Conservation (phyloP, 2,113 vertebrate genomes). For the Riparia riparia region DNA sequence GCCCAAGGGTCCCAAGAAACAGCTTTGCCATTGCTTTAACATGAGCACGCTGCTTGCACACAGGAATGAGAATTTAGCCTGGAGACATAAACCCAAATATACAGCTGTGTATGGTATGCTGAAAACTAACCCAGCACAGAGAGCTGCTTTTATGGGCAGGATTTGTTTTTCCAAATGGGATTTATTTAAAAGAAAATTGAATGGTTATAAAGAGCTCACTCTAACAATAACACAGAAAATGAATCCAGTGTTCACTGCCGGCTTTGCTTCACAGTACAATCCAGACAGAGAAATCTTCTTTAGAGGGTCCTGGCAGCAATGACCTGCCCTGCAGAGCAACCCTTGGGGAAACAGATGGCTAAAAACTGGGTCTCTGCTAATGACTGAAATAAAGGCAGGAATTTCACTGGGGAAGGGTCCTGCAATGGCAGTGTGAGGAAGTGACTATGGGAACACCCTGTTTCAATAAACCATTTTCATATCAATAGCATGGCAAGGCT, state of each 20-base stretch:
- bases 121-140: conserved; percentile 51
- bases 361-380: background rate
- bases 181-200: conserved; percentile 67
- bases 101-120: conserved; percentile 49
- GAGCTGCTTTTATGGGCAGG: conserved; percentile 56
- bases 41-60: background rate
- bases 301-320: background rate
- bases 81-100: conserved; percentile 61
- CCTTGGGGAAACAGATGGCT: conserved; percentile 1
- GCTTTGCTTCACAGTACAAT: background rate
- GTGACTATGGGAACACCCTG: background rate
- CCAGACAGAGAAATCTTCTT: conserved; percentile 23
- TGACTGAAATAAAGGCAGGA: background rate
- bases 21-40: conserved; percentile 19
- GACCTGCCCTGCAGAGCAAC: background rate
- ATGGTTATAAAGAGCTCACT: conserved; percentile 63
- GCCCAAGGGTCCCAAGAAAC: background rate
- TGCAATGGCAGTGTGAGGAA: background rate
- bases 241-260: conserved; percentile 27
- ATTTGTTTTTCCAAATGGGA: conserved; percentile 73
- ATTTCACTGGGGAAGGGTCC: background rate
- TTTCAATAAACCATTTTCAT: background rate
- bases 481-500: background rate
- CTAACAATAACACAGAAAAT: conserved; percentile 68
- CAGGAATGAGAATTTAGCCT: conserved; percentile 47